These are phyloP conservation scores for Campylomormyrus numenius DNA, from an alignment of 2,113 vertebrate genomes.

Conservation along the genomic window DNA sequence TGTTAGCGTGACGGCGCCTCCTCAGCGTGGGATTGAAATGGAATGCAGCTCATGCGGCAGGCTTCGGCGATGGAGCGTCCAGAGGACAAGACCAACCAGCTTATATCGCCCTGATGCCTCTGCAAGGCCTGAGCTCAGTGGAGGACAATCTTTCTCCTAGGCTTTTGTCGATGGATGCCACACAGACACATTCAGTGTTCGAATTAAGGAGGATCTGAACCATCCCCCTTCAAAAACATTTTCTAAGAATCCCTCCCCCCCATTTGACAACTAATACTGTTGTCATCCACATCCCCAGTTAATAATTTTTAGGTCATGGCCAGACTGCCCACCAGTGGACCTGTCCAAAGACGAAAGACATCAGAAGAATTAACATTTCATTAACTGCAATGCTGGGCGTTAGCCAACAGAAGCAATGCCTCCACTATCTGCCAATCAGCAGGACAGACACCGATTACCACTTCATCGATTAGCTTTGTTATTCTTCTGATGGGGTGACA, in stretches of 20 bases:
- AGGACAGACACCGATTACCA: neutral
- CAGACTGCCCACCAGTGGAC: neutral
- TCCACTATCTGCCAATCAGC: neutral
- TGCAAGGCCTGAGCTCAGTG: neutral
- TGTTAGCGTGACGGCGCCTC: neutral
- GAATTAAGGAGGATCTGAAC: neutral
- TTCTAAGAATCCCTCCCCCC: neutral
- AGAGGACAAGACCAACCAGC: neutral
- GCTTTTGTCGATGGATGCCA: neutral
- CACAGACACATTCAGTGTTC: neutral
- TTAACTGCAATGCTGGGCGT: neutral
- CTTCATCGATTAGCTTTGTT: neutral
- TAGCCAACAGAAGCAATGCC: neutral
- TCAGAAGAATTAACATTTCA: neutral
- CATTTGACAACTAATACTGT: neutral
- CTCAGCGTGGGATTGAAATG: neutral
- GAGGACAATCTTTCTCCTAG: neutral
- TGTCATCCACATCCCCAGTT: neutral
- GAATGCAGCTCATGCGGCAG: neutral
- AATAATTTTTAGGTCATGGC: neutral
- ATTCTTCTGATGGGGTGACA: neutral
- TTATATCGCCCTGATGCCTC: neutral
- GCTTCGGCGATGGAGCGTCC: neutral
- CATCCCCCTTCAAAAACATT: neutral
- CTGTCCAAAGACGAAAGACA: neutral